A percentile compares a stretch with the other conserved stretches of the same genome.
These are phyloP conservation scores for Ctenochaetus hawaiiensis DNA, from an alignment of 2,797 vertebrate genomes.

Conservation along the genomic window DNA sequence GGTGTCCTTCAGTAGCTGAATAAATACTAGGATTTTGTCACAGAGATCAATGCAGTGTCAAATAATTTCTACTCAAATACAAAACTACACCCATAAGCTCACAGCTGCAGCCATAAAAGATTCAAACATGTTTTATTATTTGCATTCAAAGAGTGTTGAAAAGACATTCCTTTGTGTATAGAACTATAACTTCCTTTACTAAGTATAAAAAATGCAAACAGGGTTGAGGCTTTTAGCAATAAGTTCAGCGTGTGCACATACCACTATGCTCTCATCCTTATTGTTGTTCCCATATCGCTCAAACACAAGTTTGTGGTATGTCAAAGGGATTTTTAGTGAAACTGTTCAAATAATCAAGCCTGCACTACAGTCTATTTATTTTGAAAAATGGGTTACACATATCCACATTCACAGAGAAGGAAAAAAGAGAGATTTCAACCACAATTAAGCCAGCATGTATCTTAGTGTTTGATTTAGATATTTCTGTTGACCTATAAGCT, in stretches of 20 bases:
- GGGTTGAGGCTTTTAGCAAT: neutral
- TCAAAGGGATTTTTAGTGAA: neutral
- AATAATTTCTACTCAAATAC: neutral
- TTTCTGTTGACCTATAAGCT: neutral
- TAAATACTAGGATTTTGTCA: neutral
- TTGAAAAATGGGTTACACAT: neutral
- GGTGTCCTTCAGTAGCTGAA: neutral
- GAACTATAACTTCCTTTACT: neutral
- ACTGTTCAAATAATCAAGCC: neutral
- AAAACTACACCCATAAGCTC: neutral
- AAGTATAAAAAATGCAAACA: slow-evolving; percentile 23
- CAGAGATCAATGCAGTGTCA: neutral
- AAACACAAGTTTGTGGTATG: neutral
- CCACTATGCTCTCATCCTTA: neutral
- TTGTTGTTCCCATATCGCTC: neutral
- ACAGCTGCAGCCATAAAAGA: neutral
- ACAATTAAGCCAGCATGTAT: neutral
- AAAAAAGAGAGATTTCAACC: neutral
- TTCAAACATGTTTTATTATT: slow-evolving; percentile 5
- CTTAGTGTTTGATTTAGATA: neutral
- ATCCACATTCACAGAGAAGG: neutral
- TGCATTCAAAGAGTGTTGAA: neutral
- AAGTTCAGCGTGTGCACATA: neutral
- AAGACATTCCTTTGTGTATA: too few species aligned
- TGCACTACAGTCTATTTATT: neutral